Evolutionary conservation across 2,888 invertebrate species (phyloP).

Genomic region (Scaptomyza parva): DNA sequence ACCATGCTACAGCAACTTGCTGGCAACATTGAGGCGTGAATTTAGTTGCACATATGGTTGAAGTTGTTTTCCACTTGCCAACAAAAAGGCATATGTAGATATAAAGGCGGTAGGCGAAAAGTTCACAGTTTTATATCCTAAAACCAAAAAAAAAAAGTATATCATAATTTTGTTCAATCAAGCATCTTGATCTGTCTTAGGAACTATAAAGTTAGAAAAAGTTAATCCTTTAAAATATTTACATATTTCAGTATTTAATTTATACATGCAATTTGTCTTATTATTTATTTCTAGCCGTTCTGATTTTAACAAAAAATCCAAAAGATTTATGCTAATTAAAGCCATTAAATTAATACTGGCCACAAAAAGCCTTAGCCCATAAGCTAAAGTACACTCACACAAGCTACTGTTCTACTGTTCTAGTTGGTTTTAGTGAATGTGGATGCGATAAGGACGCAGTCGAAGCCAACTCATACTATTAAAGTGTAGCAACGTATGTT

Average conservation of each 20-base stretch:
- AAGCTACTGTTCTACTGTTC: neutral
- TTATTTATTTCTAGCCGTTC: too few relatives aligned
- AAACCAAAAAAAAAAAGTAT: too few relatives aligned
- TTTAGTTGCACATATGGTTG: conserved; percentile 35
- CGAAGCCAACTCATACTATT: neutral
- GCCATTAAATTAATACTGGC: neutral
- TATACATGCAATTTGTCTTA: too few relatives aligned
- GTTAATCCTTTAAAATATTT: too few relatives aligned
- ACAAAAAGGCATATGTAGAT: neutral
- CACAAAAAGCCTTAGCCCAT: neutral
- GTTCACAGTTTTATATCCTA: too few relatives aligned
- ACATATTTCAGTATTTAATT: too few relatives aligned
- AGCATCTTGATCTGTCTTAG: too few relatives aligned
- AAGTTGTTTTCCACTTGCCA: conserved; percentile 27
- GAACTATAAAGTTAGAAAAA: too few relatives aligned
- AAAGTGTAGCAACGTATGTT: neutral
- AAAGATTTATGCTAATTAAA: neutral
- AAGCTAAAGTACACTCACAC: neutral
- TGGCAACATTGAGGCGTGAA: conserved; percentile 17
- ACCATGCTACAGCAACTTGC: conserved; percentile 7
- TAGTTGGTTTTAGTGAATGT: conserved; percentile 17
- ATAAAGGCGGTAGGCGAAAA: too few relatives aligned
- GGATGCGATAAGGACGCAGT: conserved; percentile 5
- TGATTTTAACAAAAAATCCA: neutral
- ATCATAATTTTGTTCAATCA: too few relatives aligned